These are phyloP conservation scores for Brachionus manjavacas DNA, from an alignment of 1,140 invertebrate genomes.

Conservation along the genomic window DNA sequence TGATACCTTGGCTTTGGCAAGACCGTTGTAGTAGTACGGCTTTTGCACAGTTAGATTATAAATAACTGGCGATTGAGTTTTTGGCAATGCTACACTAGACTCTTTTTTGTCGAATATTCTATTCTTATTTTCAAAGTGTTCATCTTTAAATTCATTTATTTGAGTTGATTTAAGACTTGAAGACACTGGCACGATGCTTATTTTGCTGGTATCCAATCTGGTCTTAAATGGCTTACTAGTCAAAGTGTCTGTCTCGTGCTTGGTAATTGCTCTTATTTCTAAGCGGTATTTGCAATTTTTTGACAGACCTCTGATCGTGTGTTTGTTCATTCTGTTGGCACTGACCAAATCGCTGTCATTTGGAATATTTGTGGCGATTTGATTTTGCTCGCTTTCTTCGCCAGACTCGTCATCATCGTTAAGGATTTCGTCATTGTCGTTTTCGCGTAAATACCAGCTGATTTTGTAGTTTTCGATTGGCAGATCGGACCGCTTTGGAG, in stretches of 20 bases:
- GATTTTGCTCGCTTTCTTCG: neutral
- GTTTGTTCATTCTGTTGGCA: neutral
- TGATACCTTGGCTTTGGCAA: neutral
- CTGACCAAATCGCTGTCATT: neutral
- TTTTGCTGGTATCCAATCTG: neutral
- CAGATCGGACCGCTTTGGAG: constrained; percentile 1
- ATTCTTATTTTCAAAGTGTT: neutral
- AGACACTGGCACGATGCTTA: neutral
- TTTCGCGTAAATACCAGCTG: neutral
- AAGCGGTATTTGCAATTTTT: constrained; percentile 24
- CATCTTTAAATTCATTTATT: neutral
- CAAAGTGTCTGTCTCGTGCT: neutral
- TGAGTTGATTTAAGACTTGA: neutral
- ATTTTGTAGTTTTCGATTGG: constrained; percentile 20
- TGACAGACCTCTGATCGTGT: neutral
- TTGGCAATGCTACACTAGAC: neutral
- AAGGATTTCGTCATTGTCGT: neutral
- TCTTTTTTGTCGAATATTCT: neutral
- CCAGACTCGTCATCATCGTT: neutral
- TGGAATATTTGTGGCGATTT: neutral
- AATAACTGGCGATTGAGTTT: neutral
- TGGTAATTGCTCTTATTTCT: neutral
- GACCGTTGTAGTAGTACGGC: constrained; percentile 8
- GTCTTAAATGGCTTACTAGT: neutral
- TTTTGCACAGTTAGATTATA: neutral